A percentile compares a stretch with the other conserved stretches of the same genome.
Conservation (phyloP, 2,888 invertebrate species). For the Acronicta leporina region DNA sequence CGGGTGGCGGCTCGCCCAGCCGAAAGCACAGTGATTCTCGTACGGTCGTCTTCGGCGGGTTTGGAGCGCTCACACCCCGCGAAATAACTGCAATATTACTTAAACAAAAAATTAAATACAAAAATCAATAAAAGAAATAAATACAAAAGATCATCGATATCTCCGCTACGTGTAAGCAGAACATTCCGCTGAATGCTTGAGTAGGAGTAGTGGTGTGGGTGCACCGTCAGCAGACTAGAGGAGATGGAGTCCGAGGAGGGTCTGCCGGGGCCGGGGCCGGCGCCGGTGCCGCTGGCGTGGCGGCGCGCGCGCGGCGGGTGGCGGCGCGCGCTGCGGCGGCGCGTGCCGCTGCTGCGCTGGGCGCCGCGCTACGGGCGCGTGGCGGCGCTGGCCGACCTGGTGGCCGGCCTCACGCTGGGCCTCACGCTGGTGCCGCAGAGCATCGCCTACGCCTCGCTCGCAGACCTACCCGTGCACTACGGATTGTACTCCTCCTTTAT, state of each 20-base stretch:
- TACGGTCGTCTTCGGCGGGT: slow-evolving; percentile 26
- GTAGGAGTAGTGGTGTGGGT: too few relatives aligned
- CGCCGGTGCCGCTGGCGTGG: slow-evolving; percentile 62
- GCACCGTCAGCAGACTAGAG: too few relatives aligned
- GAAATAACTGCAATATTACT: slow-evolving; percentile 4
- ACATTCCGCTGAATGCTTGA: neutral
- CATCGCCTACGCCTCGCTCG: slow-evolving; percentile 96
- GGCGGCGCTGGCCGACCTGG: slow-evolving; percentile 93
- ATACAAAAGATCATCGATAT: slow-evolving; percentile 1
- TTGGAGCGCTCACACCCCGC: slow-evolving; percentile 15
- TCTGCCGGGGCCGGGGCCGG: too few relatives aligned
- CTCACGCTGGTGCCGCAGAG: slow-evolving; percentile 98
- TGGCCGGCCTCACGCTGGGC: slow-evolving; percentile 96
- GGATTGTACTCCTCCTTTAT: slow-evolving; percentile 97
- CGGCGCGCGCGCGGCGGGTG: slow-evolving; percentile 47
- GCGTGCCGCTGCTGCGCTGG: slow-evolving; percentile 90
- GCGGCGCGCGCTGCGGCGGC: slow-evolving; percentile 57
- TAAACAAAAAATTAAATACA: slow-evolving; percentile 12
- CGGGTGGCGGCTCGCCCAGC: slow-evolving; percentile 30
- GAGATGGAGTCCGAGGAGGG: slow-evolving; percentile 63
- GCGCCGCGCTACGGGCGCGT: slow-evolving; percentile 91
- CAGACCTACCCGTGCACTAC: slow-evolving; percentile 95
- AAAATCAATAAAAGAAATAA: neutral
- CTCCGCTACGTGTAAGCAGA: neutral
- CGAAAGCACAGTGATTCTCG: slow-evolving; percentile 44